These are phyloP conservation scores for Strigamia maritima DNA, from an alignment of 2,888 invertebrate species.

Conservation along the genomic window DNA sequence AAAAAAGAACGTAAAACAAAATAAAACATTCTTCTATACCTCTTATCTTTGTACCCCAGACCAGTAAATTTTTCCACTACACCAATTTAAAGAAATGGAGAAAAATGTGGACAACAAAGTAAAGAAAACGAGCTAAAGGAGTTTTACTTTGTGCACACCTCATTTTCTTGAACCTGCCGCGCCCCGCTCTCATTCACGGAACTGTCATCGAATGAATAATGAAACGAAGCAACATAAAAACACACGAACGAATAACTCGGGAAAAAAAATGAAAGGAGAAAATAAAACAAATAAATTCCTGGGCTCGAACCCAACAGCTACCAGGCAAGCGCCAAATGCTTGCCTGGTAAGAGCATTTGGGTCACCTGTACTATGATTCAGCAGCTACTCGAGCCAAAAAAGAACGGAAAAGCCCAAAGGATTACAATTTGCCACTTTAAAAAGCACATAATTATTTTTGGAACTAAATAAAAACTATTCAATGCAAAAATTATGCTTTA, in stretches of 20 bases:
- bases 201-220: slow-evolving; percentile 7
- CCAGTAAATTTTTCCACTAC: slow-evolving; percentile 15
- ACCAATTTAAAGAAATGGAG: background rate
- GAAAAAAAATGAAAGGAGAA: slow-evolving; percentile 10
- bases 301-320: background rate
- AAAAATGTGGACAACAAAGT: slow-evolving; percentile 13
- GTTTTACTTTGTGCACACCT: slow-evolving; percentile 16
- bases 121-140: background rate
- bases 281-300: slow-evolving; percentile 18
- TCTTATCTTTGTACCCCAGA: slow-evolving; percentile 6
- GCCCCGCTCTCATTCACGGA: slow-evolving; percentile 16
- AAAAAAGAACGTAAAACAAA: background rate
- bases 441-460: background rate
- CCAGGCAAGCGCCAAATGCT: background rate
- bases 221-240: background rate
- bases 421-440: background rate
- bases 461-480: no score
- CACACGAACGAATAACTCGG: background rate
- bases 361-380: slow-evolving; percentile 9
- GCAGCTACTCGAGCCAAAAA: background rate
- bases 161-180: background rate
- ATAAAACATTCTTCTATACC: slow-evolving; percentile 2
- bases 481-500: no score
- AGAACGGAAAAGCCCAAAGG: slow-evolving; percentile 3
- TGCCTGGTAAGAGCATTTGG: background rate